A percentile compares a stretch with the other conserved stretches of the same genome.
Evolutionary conservation across 2,888 invertebrate genomes (phyloP).

Genomic region (Eristalis arbustorum): DNA sequence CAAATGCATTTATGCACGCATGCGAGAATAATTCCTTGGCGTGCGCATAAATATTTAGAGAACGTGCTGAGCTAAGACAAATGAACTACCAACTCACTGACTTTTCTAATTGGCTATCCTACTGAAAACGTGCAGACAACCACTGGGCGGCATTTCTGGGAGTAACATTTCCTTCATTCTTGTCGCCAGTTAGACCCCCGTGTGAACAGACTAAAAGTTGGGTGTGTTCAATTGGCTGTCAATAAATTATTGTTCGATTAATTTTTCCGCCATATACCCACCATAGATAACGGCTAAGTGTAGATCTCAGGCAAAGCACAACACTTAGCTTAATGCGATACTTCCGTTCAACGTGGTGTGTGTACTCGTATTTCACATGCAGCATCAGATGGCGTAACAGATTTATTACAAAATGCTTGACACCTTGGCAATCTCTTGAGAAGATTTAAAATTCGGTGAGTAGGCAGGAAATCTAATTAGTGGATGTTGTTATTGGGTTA

Average conservation of each 20-base stretch:
- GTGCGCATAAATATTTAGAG: neutral
- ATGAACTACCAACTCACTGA: neutral
- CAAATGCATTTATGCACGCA: neutral
- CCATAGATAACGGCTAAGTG: neutral
- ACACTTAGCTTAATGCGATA: neutral
- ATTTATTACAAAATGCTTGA: slow-evolving; percentile 8
- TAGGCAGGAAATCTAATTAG: slow-evolving; percentile 41
- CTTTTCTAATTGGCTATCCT: neutral
- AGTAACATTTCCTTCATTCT: neutral
- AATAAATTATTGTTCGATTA: slow-evolving; percentile 3
- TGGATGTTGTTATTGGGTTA: neutral
- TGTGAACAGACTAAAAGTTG: neutral
- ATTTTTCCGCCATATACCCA: neutral
- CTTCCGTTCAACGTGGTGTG: slow-evolving; percentile 12
- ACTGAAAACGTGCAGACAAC: neutral
- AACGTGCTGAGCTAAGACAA: neutral
- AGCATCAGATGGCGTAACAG: neutral
- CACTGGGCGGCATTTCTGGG: neutral
- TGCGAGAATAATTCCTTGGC: neutral
- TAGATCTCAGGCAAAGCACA: neutral
- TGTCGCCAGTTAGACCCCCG: too few relatives aligned
- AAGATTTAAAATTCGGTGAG: neutral
- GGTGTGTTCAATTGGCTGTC: neutral
- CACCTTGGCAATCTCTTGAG: slow-evolving; percentile 3
- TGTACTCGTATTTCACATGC: neutral